Evolutionary conservation across 2,888 invertebrate genomes (phyloP).

Genomic region (Parthenolecanium corni): DNA sequence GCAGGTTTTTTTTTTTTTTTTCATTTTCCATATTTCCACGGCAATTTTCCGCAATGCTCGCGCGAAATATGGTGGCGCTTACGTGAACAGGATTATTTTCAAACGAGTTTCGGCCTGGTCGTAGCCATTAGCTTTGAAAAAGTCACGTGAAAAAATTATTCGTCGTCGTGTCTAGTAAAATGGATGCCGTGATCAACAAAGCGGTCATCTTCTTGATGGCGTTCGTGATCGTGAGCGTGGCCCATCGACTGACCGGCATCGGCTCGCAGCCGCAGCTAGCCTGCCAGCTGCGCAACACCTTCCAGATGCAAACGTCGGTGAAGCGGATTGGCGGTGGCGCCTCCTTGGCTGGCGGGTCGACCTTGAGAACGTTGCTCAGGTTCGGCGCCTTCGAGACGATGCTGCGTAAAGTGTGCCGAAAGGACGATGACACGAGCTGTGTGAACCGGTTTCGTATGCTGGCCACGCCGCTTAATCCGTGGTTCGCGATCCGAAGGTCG

Average conservation of each 20-base stretch:
- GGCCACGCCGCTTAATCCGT: too few relatives aligned
- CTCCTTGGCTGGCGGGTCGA: neutral
- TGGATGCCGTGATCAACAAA: constrained; percentile 9
- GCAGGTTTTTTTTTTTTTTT: too few relatives aligned
- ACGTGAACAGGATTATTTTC: too few relatives aligned
- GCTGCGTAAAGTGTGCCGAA: neutral
- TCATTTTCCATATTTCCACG: too few relatives aligned
- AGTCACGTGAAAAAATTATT: neutral
- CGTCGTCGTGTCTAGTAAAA: too few relatives aligned
- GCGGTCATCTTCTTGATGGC: neutral
- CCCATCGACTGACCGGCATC: constrained; percentile 14
- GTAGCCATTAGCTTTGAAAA: neutral
- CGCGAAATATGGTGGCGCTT: too few relatives aligned
- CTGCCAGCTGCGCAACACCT: constrained; percentile 9
- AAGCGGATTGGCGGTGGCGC: neutral
- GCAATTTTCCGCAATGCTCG: too few relatives aligned
- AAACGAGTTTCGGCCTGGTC: too few relatives aligned
- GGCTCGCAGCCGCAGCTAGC: constrained; percentile 16
- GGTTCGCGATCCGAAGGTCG: too few relatives aligned
- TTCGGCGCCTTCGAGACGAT: neutral
- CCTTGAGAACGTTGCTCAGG: neutral
- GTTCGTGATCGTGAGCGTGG: constrained; percentile 9
- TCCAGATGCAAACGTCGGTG: constrained; percentile 14
- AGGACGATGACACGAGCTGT: neutral
- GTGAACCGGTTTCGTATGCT: too few relatives aligned